Base-by-base conservation (phyloP, 2,888 invertebrate genomes). In the Chrysina gloriosa region DNA sequence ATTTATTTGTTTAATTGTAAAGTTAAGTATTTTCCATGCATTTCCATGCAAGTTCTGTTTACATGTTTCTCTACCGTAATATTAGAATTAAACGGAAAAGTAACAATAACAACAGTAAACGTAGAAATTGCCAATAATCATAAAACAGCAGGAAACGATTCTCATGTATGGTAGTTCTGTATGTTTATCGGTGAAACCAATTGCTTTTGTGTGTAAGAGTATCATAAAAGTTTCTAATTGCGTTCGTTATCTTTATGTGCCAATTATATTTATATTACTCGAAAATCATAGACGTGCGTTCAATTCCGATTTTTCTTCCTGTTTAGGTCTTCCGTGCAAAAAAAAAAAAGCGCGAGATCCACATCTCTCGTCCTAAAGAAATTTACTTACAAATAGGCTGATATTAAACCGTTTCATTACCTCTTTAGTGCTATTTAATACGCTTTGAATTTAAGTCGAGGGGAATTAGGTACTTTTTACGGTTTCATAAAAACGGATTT, bases 161-260 rank as follows among this genome's bases (percentile, higher is more conserved):
- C 50, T 50, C 16, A 19, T 45, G 21, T 7, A 45, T 3, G 19
- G 3, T 21, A 9, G n/a, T n/a, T 14, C 14, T 29, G 11, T 34
- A 34, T 11, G 34, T 34, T 50, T 29, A 50, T 29, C 29, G 50
- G 50, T 16, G 29, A 11, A 50, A 16, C 5, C 50, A 21, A 29
- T 27, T 27, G 29, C 29, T 11, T 45, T 50, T 1, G 34, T 27
- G 27, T 50, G 11, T 29, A 50, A 27, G 50, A 11, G 29, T 3
- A 27, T 27, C 50, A 16, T 50, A 50, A 50, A 50, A 50, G 16
- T 6, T 14, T 5, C 29, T 50, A 50, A 50, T 50, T 50, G 29
- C 50, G 11, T 50, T 50, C 27, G 50, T 50, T 50, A 50, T 50
- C 29, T 50, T 50, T 50, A 50, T 50, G 27, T 27, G 27, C 50